phyloP scores from a whole-genome alignment of 1,140 invertebrate species.

The Gryllus bimaculatus region DNA sequence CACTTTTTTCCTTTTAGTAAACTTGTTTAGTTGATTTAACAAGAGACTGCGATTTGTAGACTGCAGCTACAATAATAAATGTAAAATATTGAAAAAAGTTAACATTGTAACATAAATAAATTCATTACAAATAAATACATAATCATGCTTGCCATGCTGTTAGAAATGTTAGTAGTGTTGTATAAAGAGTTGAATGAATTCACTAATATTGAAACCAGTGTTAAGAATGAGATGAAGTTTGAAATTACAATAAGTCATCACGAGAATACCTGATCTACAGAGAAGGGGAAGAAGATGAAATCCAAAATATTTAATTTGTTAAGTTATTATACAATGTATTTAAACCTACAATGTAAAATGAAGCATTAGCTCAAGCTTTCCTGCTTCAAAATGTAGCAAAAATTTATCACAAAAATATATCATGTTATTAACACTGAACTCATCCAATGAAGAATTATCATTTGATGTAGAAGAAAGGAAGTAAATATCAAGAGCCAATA shows the following conservation, averaged over 20 bases:
- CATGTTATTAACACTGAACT: no score
- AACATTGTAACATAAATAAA: slow-evolving; percentile 18
- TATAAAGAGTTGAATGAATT: slow-evolving; percentile 12
- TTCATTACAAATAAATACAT: slow-evolving; percentile 12
- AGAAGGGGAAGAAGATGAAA: slow-evolving; percentile 13
- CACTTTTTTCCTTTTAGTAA: slow-evolving; percentile 18
- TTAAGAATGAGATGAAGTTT: slow-evolving; percentile 11
- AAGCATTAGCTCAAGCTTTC: no score
- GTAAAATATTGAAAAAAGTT: slow-evolving; percentile 8
- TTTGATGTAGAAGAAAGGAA: no score
- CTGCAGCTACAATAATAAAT: slow-evolving; percentile 19
- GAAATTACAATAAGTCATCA: slow-evolving; percentile 2
- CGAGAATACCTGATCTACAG: slow-evolving; percentile 12
- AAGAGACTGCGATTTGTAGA: slow-evolving; percentile 22
- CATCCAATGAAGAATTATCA: no score
- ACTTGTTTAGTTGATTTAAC: slow-evolving; percentile 20
- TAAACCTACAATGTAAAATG: no score
- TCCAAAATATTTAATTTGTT: no score
- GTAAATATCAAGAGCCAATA: no score
- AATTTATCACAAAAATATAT: no score
- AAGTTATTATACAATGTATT: no score
- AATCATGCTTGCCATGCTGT: slow-evolving; percentile 20
- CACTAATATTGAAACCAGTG: slow-evolving; percentile 11
- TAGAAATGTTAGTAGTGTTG: slow-evolving; percentile 17
- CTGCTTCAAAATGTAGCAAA: no score